Evolutionary conservation across 2,888 invertebrate species (phyloP).

Genomic region (Dichetophora obliterata): DNA sequence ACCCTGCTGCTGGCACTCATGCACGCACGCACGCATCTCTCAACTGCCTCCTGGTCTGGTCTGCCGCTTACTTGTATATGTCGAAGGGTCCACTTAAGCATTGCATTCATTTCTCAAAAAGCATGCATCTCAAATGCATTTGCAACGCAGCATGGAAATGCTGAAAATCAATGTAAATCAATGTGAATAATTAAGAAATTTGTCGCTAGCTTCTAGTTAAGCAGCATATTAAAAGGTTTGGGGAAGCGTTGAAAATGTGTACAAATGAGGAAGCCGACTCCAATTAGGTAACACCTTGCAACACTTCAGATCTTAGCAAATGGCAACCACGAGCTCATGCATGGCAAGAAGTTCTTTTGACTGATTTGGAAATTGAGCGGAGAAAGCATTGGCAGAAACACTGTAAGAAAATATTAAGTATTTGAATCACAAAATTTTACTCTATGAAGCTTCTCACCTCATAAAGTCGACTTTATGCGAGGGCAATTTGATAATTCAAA

Average conservation of each 20-base stretch:
- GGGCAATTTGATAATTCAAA: no score
- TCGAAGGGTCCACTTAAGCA: constrained; percentile 7
- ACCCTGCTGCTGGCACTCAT: constrained; percentile 24
- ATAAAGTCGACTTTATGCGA: no score
- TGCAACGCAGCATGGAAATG: constrained; percentile 9
- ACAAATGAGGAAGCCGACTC: constrained; percentile 6
- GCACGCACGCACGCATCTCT: constrained; percentile 24
- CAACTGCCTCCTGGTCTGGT: not conserved
- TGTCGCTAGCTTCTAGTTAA: constrained; percentile 42
- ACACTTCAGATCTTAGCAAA: constrained; percentile 2
- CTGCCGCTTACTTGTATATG: not conserved
- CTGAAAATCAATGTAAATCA: constrained; percentile 37
- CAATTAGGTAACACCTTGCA: constrained; percentile 26
- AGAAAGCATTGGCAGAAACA: no score
- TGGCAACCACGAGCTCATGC: not conserved
- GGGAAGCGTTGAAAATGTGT: constrained; percentile 25
- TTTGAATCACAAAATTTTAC: no score
- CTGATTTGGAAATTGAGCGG: no score
- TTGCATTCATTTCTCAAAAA: not conserved
- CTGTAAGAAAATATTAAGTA: no score
- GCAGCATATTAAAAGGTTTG: not conserved
- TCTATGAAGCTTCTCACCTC: no score
- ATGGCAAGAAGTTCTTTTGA: no score
- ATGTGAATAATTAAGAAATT: constrained; percentile 51
- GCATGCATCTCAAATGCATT: constrained; percentile 17